phyloP scores from a whole-genome alignment of 2,797 vertebrate genomes.

The Muscicapa comitata region DNA sequence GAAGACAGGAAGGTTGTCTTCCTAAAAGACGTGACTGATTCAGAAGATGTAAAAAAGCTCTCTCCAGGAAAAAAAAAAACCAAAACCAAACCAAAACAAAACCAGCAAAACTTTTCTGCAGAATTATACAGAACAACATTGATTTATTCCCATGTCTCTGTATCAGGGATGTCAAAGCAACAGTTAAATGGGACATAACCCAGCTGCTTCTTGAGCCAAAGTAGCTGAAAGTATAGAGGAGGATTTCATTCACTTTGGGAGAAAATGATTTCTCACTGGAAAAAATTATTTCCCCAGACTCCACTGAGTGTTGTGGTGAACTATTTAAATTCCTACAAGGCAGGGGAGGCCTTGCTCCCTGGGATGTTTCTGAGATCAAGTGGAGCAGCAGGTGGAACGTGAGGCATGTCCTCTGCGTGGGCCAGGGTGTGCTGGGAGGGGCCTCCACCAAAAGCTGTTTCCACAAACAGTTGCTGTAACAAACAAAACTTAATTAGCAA shows the following conservation, averaged over 20 bases:
- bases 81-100: too few relatives aligned
- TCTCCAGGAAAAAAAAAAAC: not conserved
- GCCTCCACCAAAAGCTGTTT: not conserved
- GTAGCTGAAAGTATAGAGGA: not conserved
- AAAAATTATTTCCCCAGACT: not conserved
- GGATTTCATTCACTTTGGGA: accelerated
- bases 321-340: not conserved
- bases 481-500: constrained; percentile 33
- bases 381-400: not conserved
- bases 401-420: not conserved
- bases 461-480: constrained; percentile 2
- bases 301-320: not conserved
- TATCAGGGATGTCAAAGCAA: not conserved
- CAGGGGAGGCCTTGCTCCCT: not conserved
- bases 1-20: not conserved
- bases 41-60: not conserved
- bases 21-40: not conserved
- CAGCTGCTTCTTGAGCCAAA: not conserved
- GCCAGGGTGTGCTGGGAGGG: constrained; percentile 3
- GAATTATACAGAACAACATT: not conserved
- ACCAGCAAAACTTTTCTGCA: not conserved
- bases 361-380: not conserved
- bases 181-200: not conserved
- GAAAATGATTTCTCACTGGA: not conserved
- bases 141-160: not conserved